Evolutionary conservation across 2,888 invertebrate genomes (phyloP), one percentile per base, ranked within the genome.

Genomic region (Troglohyphantes excavatus): DNA sequence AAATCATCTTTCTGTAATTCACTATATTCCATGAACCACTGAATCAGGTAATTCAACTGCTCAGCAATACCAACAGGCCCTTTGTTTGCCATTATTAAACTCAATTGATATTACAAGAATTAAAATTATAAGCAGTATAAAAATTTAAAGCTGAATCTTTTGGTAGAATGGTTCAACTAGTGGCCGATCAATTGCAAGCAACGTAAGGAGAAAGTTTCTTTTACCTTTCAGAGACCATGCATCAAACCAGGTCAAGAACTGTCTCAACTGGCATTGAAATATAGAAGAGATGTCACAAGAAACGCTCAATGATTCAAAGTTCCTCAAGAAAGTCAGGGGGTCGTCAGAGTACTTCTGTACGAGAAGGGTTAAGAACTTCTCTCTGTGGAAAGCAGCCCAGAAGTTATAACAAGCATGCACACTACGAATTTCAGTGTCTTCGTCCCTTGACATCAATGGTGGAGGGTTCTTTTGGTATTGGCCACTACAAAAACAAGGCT

Each of bases 11-110:
- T 95, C 93, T 97, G 97, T 93, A 97, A 95, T 93, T 97, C 97
- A 93, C 97, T 97, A 95, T 97, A 97, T 94, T 97, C 97, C 92
- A 95, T 95, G 93, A 97, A 97, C 97, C 97, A 97, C 93, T 97
- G 96, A 86, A 96, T 94, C 91, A 97, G 94, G 93, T 97, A 97
- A 83, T 96, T 95, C 92, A 97, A 94, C 94, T 97, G 97, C 27
- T 91, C 90, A 21, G 85, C 65, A 61, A 85, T 90, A 29, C 84
- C 82, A 63, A 86, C 76, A 17, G 91, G 91, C 21, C 91, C 87
- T 72, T 85, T 90, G 43, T 84, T 84, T 43, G 90, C 23, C 90
- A 90, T 90, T 11, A 26, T 59, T 23, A 68, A 53, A 19, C 17
- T 53, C 61, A 33, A 59, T 21, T 21, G 33, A 59, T 2, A 9